phyloP scores from a whole-genome alignment of 2,113 vertebrate genomes.

The Eubucco bourcierii region DNA sequence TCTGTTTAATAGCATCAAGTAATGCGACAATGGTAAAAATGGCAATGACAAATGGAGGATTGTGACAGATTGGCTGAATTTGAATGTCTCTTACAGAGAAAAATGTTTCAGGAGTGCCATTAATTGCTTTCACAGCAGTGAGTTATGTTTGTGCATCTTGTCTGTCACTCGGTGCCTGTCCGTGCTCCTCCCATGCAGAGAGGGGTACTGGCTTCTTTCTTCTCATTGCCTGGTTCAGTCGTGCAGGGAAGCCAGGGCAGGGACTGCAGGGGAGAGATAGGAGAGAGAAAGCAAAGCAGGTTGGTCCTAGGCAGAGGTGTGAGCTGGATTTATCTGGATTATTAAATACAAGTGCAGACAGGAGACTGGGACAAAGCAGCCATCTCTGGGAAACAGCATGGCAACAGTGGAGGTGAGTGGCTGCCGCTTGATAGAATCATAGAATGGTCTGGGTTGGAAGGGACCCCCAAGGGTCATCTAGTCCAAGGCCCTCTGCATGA shows the following conservation, averaged over 20 bases:
- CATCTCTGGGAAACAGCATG: neutral
- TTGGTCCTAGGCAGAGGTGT: neutral
- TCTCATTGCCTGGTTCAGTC: neutral
- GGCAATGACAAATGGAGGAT: conserved; percentile 50
- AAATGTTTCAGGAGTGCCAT: conserved; percentile 38
- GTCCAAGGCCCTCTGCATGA: too few relatives aligned
- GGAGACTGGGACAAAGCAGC: neutral
- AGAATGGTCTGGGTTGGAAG: too few relatives aligned
- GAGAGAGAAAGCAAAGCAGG: neutral
- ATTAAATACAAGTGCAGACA: neutral
- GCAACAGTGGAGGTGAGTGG: neutral
- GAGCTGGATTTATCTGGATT: neutral
- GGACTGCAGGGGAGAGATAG: neutral
- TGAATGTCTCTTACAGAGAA: conserved; percentile 40
- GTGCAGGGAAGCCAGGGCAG: neutral
- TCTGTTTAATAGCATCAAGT: conserved; percentile 42
- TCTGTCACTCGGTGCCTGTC: conserved; percentile 32
- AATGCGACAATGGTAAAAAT: conserved; percentile 48
- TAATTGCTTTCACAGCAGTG: conserved; percentile 49
- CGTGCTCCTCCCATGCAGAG: neutral
- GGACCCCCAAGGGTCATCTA: too few relatives aligned
- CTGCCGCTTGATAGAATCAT: neutral
- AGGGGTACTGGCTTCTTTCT: neutral
- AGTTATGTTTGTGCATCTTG: conserved; percentile 53
- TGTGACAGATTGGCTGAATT: conserved; percentile 59